Evolutionary conservation across 2,113 vertebrate genomes (phyloP).

Genomic region (Xenopus tropicalis): DNA sequence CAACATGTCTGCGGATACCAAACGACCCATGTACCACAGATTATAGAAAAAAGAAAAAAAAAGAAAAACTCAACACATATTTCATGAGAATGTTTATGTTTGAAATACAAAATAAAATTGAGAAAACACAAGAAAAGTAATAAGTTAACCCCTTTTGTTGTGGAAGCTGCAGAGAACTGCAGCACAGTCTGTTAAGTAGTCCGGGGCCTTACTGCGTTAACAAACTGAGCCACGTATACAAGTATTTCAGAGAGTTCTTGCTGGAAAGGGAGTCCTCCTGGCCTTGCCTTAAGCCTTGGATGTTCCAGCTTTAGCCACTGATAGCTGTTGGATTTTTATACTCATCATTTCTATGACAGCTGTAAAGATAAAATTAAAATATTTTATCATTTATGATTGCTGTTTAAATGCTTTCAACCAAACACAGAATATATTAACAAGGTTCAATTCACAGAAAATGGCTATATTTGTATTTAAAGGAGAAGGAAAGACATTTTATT

Average conservation of each 20-base stretch:
- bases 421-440: too few species aligned
- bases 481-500: too few species aligned
- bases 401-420: too few species aligned
- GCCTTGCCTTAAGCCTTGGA: slow-evolving; percentile 67
- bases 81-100: slow-evolving; percentile 23
- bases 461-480: too few species aligned
- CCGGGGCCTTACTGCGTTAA: slow-evolving; percentile 26
- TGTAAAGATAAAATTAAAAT: slow-evolving; percentile 50
- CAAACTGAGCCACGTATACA: slow-evolving; percentile 1
- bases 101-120: slow-evolving; percentile 26
- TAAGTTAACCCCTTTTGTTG: slow-evolving; percentile 38
- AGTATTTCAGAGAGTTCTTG: neutral
- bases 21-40: too few species aligned
- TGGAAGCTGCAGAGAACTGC: slow-evolving; percentile 18
- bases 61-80: neutral
- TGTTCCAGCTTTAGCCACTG: slow-evolving; percentile 68
- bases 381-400: too few species aligned
- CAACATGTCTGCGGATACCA: too few species aligned
- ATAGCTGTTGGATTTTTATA: slow-evolving; percentile 87
- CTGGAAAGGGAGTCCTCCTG: neutral
- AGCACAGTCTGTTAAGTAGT: slow-evolving; percentile 19
- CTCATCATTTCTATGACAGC: slow-evolving; percentile 90
- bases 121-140: slow-evolving; percentile 13
- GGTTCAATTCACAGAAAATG: too few species aligned
- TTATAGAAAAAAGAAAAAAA: too few species aligned